These are phyloP conservation scores for Drosophila parthenogenetica DNA, from an alignment of 2,888 invertebrate species.

Conservation along the genomic window DNA sequence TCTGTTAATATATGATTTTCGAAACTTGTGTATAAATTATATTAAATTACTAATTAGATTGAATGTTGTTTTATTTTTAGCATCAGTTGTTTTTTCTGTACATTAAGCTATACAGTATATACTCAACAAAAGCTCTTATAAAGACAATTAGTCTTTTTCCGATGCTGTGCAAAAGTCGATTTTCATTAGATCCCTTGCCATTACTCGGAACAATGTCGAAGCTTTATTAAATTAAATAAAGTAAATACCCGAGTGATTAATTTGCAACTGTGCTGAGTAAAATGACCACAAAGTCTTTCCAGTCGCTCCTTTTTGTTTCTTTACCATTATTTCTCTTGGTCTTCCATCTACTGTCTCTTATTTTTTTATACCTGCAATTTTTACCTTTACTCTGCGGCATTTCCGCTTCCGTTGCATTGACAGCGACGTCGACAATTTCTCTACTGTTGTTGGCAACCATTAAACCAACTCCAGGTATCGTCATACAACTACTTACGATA, in stretches of 20 bases:
- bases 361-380: conserved; percentile 32
- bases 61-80: background rate
- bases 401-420: conserved; percentile 56
- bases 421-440: conserved; percentile 44
- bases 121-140: background rate
- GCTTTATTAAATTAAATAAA: conserved; percentile 56
- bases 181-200: conserved; percentile 30
- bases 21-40: too few relatives aligned
- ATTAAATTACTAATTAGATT: background rate
- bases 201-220: conserved; percentile 31
- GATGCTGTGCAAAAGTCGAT: background rate
- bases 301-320: background rate
- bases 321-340: background rate
- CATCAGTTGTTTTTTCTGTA: background rate
- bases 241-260: conserved; percentile 64
- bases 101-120: background rate
- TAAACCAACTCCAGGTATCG: conserved; percentile 45
- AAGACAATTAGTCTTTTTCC: conserved; percentile 6
- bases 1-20: too few relatives aligned
- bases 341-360: too few relatives aligned
- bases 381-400: conserved; percentile 39
- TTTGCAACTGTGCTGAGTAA: conserved; percentile 49
- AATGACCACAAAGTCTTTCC: conserved; percentile 31
- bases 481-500: conserved; percentile 57
- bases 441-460: conserved; percentile 36